phyloP scores from a whole-genome alignment of 2,113 vertebrate genomes.

The Burhinus oedicnemus region DNA sequence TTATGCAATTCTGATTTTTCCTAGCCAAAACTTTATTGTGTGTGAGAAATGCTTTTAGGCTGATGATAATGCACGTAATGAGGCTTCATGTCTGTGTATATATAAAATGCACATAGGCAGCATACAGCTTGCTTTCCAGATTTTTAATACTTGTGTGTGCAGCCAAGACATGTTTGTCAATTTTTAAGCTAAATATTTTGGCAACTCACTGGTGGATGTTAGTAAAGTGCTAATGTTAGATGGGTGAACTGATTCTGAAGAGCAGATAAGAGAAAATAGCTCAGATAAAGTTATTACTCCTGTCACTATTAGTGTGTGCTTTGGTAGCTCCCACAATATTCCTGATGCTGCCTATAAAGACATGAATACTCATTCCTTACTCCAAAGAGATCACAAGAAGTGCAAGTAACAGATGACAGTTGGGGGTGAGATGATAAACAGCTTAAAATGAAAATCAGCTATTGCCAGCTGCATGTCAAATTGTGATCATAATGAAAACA shows the following conservation, averaged over 20 bases:
- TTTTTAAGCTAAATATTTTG: constrained; percentile 46
- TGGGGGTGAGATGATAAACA: not conserved
- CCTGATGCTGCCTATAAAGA: not conserved
- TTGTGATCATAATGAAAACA: not conserved
- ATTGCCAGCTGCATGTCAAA: not conserved
- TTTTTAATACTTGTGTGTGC: not conserved
- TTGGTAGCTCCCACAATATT: not conserved
- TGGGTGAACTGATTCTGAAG: not conserved
- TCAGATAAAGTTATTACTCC: not conserved
- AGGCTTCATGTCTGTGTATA: not conserved
- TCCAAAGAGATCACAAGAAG: not conserved
- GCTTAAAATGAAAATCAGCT: not conserved
- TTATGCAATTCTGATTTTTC: not conserved
- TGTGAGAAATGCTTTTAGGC: not conserved
- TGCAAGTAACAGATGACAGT: not conserved
- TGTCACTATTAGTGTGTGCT: not conserved
- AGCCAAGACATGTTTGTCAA: not conserved
- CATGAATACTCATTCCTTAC: not conserved
- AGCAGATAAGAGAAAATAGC: not conserved
- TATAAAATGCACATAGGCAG: not conserved
- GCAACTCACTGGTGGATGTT: not conserved
- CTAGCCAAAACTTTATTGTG: not conserved
- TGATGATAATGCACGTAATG: not conserved
- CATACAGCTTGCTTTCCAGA: not conserved
- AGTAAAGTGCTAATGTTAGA: not conserved